These are phyloP conservation scores for Bombyx mandarina DNA, from an alignment of 1,140 invertebrate species.

Conservation along the genomic window DNA sequence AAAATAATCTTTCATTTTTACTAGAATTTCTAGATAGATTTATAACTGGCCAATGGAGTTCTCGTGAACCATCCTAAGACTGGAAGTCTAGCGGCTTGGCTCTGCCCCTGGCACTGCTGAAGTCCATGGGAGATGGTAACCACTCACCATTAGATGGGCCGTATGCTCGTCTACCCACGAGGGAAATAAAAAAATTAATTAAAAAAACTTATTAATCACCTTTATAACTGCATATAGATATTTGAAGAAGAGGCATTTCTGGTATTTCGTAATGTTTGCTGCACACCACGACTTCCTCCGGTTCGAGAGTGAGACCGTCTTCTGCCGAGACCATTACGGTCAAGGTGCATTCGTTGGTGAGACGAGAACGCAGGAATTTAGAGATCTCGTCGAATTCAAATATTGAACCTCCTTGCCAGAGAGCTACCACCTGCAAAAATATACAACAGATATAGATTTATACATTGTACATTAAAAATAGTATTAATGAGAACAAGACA, in stretches of 20 bases:
- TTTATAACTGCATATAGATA: constrained; percentile 45
- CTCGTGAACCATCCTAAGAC: no score
- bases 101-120: no score
- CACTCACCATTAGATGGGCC: no score
- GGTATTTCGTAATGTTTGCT: constrained; percentile 40
- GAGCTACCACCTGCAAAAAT: constrained; percentile 41
- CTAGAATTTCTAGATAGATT: no score
- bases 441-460: background rate
- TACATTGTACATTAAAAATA: background rate
- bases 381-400: constrained; percentile 41
- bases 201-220: constrained; percentile 17
- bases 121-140: no score
- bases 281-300: constrained; percentile 44
- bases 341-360: constrained; percentile 31
- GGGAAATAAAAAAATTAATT: background rate
- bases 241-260: constrained; percentile 43
- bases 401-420: constrained; percentile 50
- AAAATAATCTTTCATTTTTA: no score
- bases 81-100: no score
- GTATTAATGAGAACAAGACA: no score
- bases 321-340: constrained; percentile 43
- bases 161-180: no score
- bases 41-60: no score
- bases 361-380: constrained; percentile 26
- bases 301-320: constrained; percentile 40